Conservation (phyloP, 2,113 vertebrate species). For the Paramormyrops kingsleyae region DNA sequence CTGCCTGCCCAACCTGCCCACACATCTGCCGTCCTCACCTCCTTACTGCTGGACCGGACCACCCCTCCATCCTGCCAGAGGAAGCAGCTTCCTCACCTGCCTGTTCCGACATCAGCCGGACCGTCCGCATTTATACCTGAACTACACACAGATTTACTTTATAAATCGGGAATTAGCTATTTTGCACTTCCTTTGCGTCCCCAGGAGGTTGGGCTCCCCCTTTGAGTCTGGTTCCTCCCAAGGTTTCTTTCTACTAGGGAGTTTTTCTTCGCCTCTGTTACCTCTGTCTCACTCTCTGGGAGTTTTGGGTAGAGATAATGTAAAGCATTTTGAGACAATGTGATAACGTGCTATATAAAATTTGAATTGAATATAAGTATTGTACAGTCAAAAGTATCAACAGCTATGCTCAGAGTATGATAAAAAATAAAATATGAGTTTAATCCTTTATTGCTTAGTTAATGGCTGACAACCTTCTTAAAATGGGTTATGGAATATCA, state of each 20-base stretch:
- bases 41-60: no score
- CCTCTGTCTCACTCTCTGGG: not conserved
- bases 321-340: not conserved
- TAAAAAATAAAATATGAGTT: not conserved
- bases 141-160: not conserved
- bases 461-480: not conserved
- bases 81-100: no score
- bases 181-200: not conserved
- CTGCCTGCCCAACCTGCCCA: no score
- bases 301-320: not conserved
- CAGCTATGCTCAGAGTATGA: not conserved
- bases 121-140: not conserved
- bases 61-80: no score
- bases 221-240: not conserved
- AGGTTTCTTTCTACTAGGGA: not conserved
- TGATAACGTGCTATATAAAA: not conserved
- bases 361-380: not conserved
- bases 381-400: not conserved
- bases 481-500: not conserved
- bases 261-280: not conserved
- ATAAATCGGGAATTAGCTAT: not conserved
- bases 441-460: not conserved
- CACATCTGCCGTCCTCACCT: no score
- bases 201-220: not conserved
- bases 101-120: no score